Evolutionary conservation across 2,113 vertebrate species (phyloP).

Genomic region (Casuarius casuarius): DNA sequence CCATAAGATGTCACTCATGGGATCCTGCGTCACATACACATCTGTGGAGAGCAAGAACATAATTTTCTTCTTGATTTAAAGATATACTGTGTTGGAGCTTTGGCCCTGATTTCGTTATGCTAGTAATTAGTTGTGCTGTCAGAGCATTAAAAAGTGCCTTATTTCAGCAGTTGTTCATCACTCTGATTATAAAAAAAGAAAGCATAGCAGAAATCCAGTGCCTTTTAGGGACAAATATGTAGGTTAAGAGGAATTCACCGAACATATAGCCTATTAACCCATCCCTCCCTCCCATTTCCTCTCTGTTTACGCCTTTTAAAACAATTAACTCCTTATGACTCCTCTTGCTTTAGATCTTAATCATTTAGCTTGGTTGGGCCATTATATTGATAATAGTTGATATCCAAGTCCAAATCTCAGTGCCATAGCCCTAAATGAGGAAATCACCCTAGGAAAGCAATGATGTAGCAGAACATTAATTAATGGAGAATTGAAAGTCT

Average conservation of each 20-base stretch:
- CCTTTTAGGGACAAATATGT: not conserved
- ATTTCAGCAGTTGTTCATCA: not conserved
- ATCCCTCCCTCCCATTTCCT: not conserved
- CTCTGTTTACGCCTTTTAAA: not conserved
- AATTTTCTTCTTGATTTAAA: conserved; percentile 3
- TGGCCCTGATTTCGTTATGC: not conserved
- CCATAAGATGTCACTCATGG: not conserved
- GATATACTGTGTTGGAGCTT: not conserved
- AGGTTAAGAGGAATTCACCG: not conserved
- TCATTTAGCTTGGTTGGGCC: not conserved
- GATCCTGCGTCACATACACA: not conserved
- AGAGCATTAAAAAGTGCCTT: not conserved
- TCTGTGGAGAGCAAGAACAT: not conserved
- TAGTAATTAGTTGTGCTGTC: not conserved
- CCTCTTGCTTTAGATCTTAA: not conserved
- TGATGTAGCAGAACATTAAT: not conserved
- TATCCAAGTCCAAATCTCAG: not conserved
- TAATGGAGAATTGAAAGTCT: not conserved
- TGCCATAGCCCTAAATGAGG: not conserved
- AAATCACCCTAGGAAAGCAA: not conserved
- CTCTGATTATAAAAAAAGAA: not conserved
- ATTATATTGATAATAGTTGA: not conserved
- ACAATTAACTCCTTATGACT: not conserved
- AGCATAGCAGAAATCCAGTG: not conserved
- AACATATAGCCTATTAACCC: not conserved